Conservation (phyloP, 2,113 vertebrate genomes). For the Sturnus vulgaris region DNA sequence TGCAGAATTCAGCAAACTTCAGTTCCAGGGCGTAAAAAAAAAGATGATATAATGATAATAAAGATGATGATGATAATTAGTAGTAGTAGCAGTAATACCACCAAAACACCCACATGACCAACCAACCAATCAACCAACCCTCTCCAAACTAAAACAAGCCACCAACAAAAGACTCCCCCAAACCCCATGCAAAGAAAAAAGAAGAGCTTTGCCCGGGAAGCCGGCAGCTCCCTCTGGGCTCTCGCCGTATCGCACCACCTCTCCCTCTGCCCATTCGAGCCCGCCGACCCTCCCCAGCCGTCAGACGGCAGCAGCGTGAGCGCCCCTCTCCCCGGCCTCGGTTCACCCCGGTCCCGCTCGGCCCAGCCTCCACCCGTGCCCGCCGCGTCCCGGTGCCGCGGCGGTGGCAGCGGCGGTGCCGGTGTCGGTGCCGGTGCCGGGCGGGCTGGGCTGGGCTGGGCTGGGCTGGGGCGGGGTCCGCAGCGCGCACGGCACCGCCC, state of each 20-base stretch:
- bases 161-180: neutral
- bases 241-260: neutral
- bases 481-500: neutral
- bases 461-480: neutral
- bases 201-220: no score
- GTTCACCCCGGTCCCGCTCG: neutral
- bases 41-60: neutral
- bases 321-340: neutral
- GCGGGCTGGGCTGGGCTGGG: neutral
- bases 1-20: neutral
- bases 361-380: neutral
- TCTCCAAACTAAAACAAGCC: neutral
- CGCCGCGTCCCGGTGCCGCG: neutral
- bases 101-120: neutral
- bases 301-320: neutral
- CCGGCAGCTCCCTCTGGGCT: neutral
- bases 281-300: neutral
- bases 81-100: neutral
- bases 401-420: neutral
- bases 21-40: rapidly evolving
- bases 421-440: neutral
- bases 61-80: neutral
- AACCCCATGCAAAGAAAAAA: neutral
- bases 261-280: neutral
- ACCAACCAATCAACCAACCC: neutral